A percentile compares a stretch with the other conserved stretches of the same genome.
Conservation (phyloP, 2,113 vertebrate species). For the Pungitius pungitius region DNA sequence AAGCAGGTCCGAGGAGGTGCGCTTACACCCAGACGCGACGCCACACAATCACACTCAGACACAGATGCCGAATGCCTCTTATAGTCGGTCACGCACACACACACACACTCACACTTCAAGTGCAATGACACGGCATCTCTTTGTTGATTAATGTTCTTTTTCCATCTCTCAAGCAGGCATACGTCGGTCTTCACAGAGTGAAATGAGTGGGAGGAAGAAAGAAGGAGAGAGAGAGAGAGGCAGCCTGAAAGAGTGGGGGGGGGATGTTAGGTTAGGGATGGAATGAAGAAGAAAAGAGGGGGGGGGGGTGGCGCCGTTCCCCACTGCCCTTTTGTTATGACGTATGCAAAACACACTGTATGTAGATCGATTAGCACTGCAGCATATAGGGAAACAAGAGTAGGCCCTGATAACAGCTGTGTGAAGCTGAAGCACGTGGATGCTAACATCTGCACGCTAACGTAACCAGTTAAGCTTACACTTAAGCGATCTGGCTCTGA, state of each 20-base stretch:
- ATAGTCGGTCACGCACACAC: slow-evolving; percentile 35
- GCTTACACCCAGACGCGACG: slow-evolving; percentile 39
- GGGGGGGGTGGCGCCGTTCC: background rate
- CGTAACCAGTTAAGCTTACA: too few relatives aligned
- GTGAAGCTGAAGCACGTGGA: background rate
- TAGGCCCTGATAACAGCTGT: background rate
- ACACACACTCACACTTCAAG: slow-evolving; percentile 21
- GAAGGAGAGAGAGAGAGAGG: slow-evolving; percentile 25
- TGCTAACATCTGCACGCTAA: background rate
- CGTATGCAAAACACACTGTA: background rate
- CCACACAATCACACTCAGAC: slow-evolving; percentile 35
- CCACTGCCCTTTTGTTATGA: background rate
- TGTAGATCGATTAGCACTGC: background rate
- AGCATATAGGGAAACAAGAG: background rate
- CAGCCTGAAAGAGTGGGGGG: slow-evolving; percentile 41
- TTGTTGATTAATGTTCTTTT: slow-evolving; percentile 66
- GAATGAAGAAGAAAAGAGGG: slow-evolving; percentile 6
- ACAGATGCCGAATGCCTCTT: slow-evolving; percentile 53
- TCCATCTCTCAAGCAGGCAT: slow-evolving; percentile 49
- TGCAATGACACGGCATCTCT: slow-evolving; percentile 59
- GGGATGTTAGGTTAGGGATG: slow-evolving; percentile 44
- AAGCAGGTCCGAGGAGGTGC: slow-evolving; percentile 67
- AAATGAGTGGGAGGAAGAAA: slow-evolving; percentile 60
- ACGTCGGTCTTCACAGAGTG: slow-evolving; percentile 58
- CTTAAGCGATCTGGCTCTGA: too few relatives aligned